Evolutionary conservation across 1,140 invertebrate genomes (phyloP).

Genomic region (Antheraea mylitta): DNA sequence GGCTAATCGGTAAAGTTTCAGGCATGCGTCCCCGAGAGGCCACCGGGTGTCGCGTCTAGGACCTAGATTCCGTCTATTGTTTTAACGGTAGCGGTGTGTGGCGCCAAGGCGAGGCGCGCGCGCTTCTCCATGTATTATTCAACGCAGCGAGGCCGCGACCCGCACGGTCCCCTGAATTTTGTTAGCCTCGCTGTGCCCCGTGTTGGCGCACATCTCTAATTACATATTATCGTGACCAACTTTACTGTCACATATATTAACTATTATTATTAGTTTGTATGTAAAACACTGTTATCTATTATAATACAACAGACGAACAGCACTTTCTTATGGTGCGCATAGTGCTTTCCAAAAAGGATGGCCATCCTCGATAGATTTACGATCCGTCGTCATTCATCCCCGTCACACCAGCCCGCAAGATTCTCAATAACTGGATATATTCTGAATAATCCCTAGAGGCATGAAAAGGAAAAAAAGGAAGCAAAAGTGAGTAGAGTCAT

Average conservation of each 20-base stretch:
- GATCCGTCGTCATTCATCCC: too few relatives aligned
- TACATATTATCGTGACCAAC: constrained; percentile 57
- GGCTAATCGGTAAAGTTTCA: constrained; percentile 1
- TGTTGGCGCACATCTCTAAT: constrained; percentile 50
- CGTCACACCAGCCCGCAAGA: too few relatives aligned
- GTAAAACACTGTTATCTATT: too few relatives aligned
- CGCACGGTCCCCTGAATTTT: constrained; percentile 60
- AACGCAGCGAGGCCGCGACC: constrained; percentile 48
- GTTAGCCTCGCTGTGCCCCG: constrained; percentile 48
- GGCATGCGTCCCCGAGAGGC: constrained; percentile 6
- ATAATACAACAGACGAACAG: too few relatives aligned
- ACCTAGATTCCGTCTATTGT: constrained; percentile 36
- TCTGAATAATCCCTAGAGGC: too few relatives aligned
- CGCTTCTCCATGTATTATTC: constrained; percentile 62
- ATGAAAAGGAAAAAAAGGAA: too few relatives aligned
- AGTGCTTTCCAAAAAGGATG: too few relatives aligned
- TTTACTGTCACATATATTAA: constrained; percentile 40
- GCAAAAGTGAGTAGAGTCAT: too few relatives aligned
- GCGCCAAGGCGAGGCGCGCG: constrained; percentile 36
- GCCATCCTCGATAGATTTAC: too few relatives aligned
- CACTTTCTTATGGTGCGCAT: too few relatives aligned
- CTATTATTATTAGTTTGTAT: too few relatives aligned
- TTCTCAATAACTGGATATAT: too few relatives aligned
- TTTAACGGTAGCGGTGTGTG: constrained; percentile 25
- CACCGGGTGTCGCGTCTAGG: constrained; percentile 18